Evolutionary conservation across 1,140 invertebrate genomes (phyloP).

Genomic region (Lepidurus apus): DNA sequence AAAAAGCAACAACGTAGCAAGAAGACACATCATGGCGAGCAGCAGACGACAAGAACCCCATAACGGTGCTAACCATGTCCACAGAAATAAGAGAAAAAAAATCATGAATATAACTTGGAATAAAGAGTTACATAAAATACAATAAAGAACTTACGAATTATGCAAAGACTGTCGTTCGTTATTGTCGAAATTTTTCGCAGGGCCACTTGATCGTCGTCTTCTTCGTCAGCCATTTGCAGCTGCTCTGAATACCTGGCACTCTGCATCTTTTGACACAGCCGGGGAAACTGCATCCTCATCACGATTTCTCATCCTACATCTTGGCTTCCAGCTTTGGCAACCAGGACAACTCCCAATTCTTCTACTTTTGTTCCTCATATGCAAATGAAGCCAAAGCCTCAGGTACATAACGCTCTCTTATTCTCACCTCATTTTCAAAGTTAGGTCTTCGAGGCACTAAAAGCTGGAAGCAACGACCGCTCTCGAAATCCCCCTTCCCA

Average conservation of each 20-base stretch:
- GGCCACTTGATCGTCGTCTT: slow-evolving; percentile 27
- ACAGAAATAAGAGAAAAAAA: background rate
- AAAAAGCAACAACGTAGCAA: slow-evolving; percentile 37
- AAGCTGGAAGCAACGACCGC: no score
- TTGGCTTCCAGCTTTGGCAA: background rate
- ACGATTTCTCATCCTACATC: background rate
- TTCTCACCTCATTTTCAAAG: background rate
- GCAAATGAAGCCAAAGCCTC: slow-evolving; percentile 1
- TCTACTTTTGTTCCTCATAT: slow-evolving; percentile 11
- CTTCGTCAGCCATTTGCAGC: slow-evolving; percentile 28
- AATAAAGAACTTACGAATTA: background rate
- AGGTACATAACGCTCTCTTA: background rate
- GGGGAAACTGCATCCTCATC: background rate
- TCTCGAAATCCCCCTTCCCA: background rate
- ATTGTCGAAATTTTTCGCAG: slow-evolving; percentile 31
- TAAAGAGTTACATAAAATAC: background rate
- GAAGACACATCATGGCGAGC: slow-evolving; percentile 37
- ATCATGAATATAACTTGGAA: background rate
- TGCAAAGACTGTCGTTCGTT: background rate
- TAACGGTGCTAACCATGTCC: slow-evolving; percentile 33
- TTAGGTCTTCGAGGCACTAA: background rate
- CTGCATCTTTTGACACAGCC: background rate
- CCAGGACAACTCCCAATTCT: slow-evolving; percentile 23
- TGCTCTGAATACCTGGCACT: background rate
- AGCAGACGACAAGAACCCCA: slow-evolving; percentile 36